Evolutionary conservation across 2,888 invertebrate species (phyloP), one percentile per base, ranked within the genome.

Genomic region (Clusia tigrina): DNA sequence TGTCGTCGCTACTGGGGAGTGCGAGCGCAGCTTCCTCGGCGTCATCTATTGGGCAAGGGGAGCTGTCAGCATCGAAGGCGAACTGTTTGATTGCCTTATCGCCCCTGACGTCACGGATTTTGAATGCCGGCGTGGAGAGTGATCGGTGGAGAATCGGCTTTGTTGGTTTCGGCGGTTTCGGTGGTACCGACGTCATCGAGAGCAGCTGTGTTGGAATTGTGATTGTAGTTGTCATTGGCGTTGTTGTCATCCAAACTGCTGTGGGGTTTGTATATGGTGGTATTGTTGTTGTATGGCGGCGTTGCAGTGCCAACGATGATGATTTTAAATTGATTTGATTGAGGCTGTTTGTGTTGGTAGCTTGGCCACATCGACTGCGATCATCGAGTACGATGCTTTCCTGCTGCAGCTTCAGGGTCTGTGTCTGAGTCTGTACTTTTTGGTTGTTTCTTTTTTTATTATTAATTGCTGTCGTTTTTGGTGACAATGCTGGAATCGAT

Each of bases 271-370:
- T 42, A 12, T 6, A 3, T 42, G 56, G 52, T 23, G 17, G 23
- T 24, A 52, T 20, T 25, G 62, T 37, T 42, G 42, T n/a, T 17
- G 42, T 42, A 12, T 9, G 5, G 12, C 12, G 5, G 32, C 32
- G 32, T 42, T 42, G 9, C 12, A n/a, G 3, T 42, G 42, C n/a
- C 42, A 6, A 15, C 6, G n/a, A 15, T 48, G 48, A 18, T 69
- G 70, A 74, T 70, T 78, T 72, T 74, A 73, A 75, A 77, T 78
- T 78, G 75, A 75, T 70, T 75, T 78, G 76, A 74, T 74, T 74
- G 76, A 73, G 71, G 3, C 2, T 17, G 10, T 42, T n/a, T 42
- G 42, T 42, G n/a, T 42, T 42, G 42, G 42, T 42, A 42, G n/a
- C n/a, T 42, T 42, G 42, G n/a, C 32, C 12, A 32, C 42, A 42